A percentile compares a stretch with the other conserved stretches of the same genome.
Conservation (phyloP, 2,113 vertebrate species). For the Setophaga kirtlandii region DNA sequence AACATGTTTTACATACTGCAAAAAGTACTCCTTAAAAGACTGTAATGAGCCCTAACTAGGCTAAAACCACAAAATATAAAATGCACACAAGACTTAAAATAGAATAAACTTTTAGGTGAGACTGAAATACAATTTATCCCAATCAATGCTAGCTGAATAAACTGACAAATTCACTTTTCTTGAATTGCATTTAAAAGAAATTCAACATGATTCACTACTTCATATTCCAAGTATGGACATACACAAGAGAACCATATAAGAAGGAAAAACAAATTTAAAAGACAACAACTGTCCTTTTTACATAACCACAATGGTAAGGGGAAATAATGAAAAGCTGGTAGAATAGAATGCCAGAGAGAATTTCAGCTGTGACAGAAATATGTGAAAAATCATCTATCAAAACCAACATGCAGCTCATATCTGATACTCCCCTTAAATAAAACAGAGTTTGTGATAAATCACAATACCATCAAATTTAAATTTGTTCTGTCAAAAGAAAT, state of each 20-base stretch:
- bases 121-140: background rate
- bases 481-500: background rate
- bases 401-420: background rate
- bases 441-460: background rate
- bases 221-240: background rate
- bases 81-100: background rate
- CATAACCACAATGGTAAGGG: background rate
- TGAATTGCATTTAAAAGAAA: background rate
- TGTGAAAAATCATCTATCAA: background rate
- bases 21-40: conserved; percentile 17
- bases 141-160: background rate
- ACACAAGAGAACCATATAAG: background rate
- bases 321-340: background rate
- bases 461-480: background rate
- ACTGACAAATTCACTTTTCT: background rate
- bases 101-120: background rate
- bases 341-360: background rate
- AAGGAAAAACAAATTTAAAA: conserved; percentile 3
- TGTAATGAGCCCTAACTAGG: background rate
- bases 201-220: background rate
- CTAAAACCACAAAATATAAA: conserved; percentile 30
- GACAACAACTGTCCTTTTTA: background rate
- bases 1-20: conserved; percentile 41
- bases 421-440: background rate
- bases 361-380: background rate